Base-by-base conservation (phyloP, 2,113 vertebrate genomes). In the Sylvietta virens region DNA sequence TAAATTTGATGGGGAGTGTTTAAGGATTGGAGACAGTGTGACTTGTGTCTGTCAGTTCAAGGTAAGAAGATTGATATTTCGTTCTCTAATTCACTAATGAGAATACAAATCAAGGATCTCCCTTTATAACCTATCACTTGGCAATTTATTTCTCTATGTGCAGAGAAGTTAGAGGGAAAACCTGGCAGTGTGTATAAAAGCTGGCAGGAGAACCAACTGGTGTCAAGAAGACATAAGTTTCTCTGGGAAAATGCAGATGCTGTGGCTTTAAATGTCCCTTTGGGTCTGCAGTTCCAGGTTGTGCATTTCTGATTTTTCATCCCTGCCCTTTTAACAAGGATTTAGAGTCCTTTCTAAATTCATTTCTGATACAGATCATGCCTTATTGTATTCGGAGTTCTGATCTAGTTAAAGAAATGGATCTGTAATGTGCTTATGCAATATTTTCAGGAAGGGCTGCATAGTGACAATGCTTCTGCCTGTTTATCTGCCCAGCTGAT, bases 1-100 rank as follows among this genome's bases (percentile, higher is more conserved):
- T 98, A 99, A 99, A 98, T 99, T 99, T 94, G 99, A 99, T 64
- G 99, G 99, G 78, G 99, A 99, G 96, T 99, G 99, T 97, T 98
- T 99, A 98, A 98, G 99, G 96, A 99, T 99, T 93, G 99, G 99
- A 98, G 99, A 99, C 98, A 99, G 99, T 94, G 99, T 99, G 98
- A 99, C 99, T 80, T 99, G 99, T 98, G 99, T 99, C 98, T 99
- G 99, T 96, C 99, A 99, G 98, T 99, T 99, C 97, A 99, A 99
- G 99, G 99, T 99, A 99, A 99, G 98, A 95, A 88, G 73, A 90
- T 72, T 90, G 92, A 73, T 81, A 58, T 87, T 96, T 98, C 7
- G 0, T 97, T 94, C 93, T 94, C 73, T 97, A 85, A 97, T 96
- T 97, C 85, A 19, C 86, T 96, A 94, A 94, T 48, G 79, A 95